Evolutionary conservation across 2,888 invertebrate genomes (phyloP), one percentile per base, ranked within the genome.

Genomic region (Pediacus dermestoides): DNA sequence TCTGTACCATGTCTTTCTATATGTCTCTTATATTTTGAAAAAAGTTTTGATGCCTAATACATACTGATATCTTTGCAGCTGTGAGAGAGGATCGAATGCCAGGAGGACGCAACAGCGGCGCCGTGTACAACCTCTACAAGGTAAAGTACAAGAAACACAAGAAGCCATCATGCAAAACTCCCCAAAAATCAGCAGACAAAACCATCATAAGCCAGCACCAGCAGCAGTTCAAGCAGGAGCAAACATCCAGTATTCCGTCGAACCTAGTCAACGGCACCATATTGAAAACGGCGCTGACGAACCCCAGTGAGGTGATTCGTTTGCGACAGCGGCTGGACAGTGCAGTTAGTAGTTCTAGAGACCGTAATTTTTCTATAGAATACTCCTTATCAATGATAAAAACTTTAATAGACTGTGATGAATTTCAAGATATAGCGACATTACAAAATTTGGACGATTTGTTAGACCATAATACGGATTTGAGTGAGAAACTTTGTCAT

Each of bases 21-120:
- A 18, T 4, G 8, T 18, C 4, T 18, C 18, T 18, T 6, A 18
- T 18, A 18, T 18, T 18, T 6, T 18, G 4, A 18, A 6, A 18
- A 18, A 6, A 6, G 18, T 18, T 25, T 25, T 25, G 4, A 6
- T 25, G 10, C 13, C 4, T 13, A n/a, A 11, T 43, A 43, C 33
- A n/a, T n/a, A n/a, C n/a, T n/a, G n/a, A n/a, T 61, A 54, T 53
- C 30, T 37, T 44, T 52, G 7, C 70, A 93, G 97, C 97, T 64
- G 97, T 99, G 44, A 81, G 97, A 60, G 97, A 99, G 71, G 97
- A 99, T 71, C 80, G 97, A 60, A 99, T 97, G 96, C 97, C 97
- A n/a, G 97, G 97, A 23, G 97, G 97, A 35, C 80, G 97, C 39
- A 99, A 97, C 74, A 96, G 95, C 58, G 95, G 95, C 52, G 96